Evolutionary conservation across 1,140 invertebrate species (phyloP).

Genomic region (Ericerus pela): DNA sequence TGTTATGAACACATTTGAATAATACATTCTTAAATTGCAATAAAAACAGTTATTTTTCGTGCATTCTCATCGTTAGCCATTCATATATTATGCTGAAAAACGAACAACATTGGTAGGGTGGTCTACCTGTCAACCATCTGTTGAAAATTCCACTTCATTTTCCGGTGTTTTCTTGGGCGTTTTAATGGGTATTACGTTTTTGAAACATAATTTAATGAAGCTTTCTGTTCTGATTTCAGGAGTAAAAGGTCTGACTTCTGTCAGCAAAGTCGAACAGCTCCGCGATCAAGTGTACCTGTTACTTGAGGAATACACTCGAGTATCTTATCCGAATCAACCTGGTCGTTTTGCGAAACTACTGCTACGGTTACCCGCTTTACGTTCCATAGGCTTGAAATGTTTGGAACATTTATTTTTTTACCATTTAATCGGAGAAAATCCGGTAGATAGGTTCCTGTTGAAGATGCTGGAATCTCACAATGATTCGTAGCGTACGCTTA

Average conservation of each 20-base stretch:
- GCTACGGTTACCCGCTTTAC: constrained; percentile 77
- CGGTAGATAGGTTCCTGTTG: constrained; percentile 50
- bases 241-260: constrained; percentile 69
- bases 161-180: too few relatives aligned
- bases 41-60: too few relatives aligned
- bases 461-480: constrained; percentile 46
- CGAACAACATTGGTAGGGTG: too few relatives aligned
- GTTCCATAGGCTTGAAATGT: constrained; percentile 92
- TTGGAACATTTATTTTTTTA: constrained; percentile 92
- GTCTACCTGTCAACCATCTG: too few relatives aligned
- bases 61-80: too few relatives aligned
- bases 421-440: constrained; percentile 66
- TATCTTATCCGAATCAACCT: constrained; percentile 72
- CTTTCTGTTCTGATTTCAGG: too few relatives aligned
- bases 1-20: too few relatives aligned
- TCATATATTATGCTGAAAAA: too few relatives aligned
- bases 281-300: constrained; percentile 89
- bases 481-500: constrained; percentile 3
- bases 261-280: constrained; percentile 67
- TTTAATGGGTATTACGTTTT: too few relatives aligned
- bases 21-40: too few relatives aligned
- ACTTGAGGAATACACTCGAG: constrained; percentile 84
- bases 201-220: too few relatives aligned
- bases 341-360: constrained; percentile 88
- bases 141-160: too few relatives aligned